Conservation (phyloP, 2,888 invertebrate species). For the Himalopsyche japonica region DNA sequence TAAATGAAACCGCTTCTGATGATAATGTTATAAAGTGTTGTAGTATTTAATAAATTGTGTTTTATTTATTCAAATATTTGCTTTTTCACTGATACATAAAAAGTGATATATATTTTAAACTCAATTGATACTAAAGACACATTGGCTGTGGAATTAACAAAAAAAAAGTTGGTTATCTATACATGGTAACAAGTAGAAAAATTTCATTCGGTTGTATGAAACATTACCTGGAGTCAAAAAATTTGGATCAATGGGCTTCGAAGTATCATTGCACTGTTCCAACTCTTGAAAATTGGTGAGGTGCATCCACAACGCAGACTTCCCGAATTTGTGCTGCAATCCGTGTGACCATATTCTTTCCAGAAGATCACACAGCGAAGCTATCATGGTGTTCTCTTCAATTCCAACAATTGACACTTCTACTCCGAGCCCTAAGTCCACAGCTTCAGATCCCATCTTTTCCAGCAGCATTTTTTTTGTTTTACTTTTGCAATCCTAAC, state of each 20-base stretch:
- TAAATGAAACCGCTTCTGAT: too few relatives aligned
- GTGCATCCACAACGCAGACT: conserved; percentile 97
- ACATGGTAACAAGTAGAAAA: background rate
- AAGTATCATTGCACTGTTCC: conserved; percentile 67
- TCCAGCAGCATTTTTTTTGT: conserved; percentile 99
- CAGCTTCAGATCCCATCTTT: conserved; percentile 97
- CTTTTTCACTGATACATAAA: too few relatives aligned
- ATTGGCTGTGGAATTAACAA: too few relatives aligned
- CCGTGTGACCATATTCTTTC: conserved; percentile 99
- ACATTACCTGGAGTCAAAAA: conserved; percentile 58
- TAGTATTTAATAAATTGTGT: too few relatives aligned
- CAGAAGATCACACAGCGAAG: conserved; percentile 94
- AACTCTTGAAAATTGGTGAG: conserved; percentile 86
- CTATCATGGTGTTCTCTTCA: conserved; percentile 97
- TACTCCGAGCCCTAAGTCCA: conserved; percentile 86
- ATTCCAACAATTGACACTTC: conserved; percentile 73
- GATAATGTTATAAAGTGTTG: too few relatives aligned
- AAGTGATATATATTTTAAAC: too few relatives aligned
- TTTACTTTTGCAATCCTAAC: conserved; percentile 86
- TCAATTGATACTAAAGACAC: too few relatives aligned
- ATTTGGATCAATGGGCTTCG: conserved; percentile 59
- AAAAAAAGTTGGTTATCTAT: too few relatives aligned
- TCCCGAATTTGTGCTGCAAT: conserved; percentile 91
- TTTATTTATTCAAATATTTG: too few relatives aligned
- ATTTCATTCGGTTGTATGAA: background rate